Evolutionary conservation across 2,888 invertebrate species (phyloP), one percentile per base, ranked within the genome.

Genomic region (Tetheella fluctuosa): DNA sequence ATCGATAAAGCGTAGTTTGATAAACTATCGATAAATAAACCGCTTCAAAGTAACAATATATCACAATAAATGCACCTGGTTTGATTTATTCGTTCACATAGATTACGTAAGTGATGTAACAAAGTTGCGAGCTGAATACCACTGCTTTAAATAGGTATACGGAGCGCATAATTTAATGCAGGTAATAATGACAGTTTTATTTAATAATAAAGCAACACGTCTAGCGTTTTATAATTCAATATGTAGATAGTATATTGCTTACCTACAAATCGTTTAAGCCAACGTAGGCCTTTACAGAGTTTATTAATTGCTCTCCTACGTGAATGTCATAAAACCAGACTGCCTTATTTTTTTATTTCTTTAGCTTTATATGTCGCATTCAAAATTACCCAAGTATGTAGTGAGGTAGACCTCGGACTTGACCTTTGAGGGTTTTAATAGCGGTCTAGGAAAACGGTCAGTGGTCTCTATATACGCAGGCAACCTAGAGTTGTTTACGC

Each of bases 1-100:
- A 30, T 30, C 1, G 30, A 59, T 58, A 60, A 62, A 65, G 17
- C 55, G 6, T 1, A 17, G 17, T 17, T 10, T 10, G 48, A 20
- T 20, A 10, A 20, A 7, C 8, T 48, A 17, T 39, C n/a, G n/a
- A n/a, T 48, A 20, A 48, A 7, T 48, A 8, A 17, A 10, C 48
- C 20, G 20, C 20, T 48, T 10, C 7, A 48, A 20, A 42, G 37
- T n/a, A 39, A n/a, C 48, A 48, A 48, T 20, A 48, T 48, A 48
- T 10, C 20, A 48, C 48, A 20, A 2, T n/a, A 54, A 54, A 13
- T 10, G n/a, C 2, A 54, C 30, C 54, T 17, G 17, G 54, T 54
- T 25, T 17, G 54, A 54, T 30, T 54, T 17, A 28, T 54, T 28
- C 17, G 10, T 30, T 17, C 20, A 54, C 17, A n/a, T n/a, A n/a